phyloP scores from a whole-genome alignment of 2,113 vertebrate genomes.

The Cheilinus undulatus region DNA sequence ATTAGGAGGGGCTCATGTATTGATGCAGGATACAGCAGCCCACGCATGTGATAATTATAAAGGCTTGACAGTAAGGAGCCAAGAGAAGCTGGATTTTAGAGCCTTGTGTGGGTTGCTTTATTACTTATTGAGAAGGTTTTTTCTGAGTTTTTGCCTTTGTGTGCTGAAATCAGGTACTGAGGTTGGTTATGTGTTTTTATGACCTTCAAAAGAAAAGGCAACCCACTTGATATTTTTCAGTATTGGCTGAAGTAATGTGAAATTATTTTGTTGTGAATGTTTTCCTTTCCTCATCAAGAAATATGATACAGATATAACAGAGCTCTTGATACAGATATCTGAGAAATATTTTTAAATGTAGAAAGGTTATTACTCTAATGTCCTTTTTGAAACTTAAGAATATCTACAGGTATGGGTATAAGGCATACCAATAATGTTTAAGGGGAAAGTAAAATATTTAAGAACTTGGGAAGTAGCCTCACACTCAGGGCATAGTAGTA shows the following conservation, averaged over 20 bases:
- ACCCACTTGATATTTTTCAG: background rate
- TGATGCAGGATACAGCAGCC: conserved; percentile 64
- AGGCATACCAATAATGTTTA: too few species aligned
- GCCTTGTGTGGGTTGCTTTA: background rate
- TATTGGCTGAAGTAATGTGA: background rate
- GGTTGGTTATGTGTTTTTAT: background rate
- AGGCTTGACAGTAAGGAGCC: conserved; percentile 55
- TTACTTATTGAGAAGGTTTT: background rate
- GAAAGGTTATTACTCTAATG: too few species aligned
- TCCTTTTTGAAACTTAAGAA: too few species aligned
- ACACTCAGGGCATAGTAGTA: too few species aligned
- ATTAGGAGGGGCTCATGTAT: conserved; percentile 69
- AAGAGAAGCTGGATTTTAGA: conserved; percentile 26
- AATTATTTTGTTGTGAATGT: background rate
- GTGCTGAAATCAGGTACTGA: background rate
- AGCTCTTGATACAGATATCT: too few species aligned
- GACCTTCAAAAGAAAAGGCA: background rate
- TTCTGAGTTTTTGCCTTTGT: background rate
- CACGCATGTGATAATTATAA: conserved; percentile 65
- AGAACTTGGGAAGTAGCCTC: background rate
- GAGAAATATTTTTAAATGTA: too few species aligned
- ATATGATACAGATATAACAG: too few species aligned
- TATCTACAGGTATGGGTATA: too few species aligned
- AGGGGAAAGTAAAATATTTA: background rate
- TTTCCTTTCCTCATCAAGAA: background rate